Evolutionary conservation across 1,140 invertebrate genomes (phyloP), one percentile per base, ranked within the genome.

Genomic region (Aphelenchoides fujianensis): DNA sequence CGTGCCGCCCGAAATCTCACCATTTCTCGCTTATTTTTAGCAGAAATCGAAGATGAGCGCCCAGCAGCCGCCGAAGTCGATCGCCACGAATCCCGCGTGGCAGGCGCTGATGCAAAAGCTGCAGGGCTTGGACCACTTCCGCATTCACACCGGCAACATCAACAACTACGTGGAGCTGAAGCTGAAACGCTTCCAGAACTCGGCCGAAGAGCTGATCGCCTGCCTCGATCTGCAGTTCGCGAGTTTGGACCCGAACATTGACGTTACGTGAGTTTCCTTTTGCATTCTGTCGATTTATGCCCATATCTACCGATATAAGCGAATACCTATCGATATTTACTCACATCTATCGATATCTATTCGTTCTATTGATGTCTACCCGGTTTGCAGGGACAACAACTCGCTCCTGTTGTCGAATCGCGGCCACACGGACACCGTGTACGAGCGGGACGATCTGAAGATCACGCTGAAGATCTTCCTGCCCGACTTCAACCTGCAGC

Each of bases 141-240:
- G 80, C 32, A 57, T 82, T 37, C 77, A 82, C 70, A 82, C 80
- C 27, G 80, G 80, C 31, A 82, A 82, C 61, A 81, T 82, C 66
- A 82, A 82, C 48, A 78, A 79, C 27, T 84, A 83, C 62, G 75
- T 75, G n/a, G 80, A 82, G 48, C 68, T 82, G 37, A 82, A 82
- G 53, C 55, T 78, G 48, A 82, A 82, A 66, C 48, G 80, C 54
- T 82, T 69, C 70, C 68, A 79, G 36, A 81, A 80, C 32, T 82
- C 80, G 12, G 80, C 82, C 12, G 82, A 82, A 62, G 80, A 82
- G 54, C 73, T 82, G 0, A 36, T 64, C 3, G 76, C 79, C 27
- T 84, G 82, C 53, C 63, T 82, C 23, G 73, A 84, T 37, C 32
- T 82, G 23, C 80, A 83, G 61, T 76, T 82, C 27, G 57, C 52